Evolutionary conservation across 23 tunicate species (phyloP).

Genomic region (Botrylloides violaceus): DNA sequence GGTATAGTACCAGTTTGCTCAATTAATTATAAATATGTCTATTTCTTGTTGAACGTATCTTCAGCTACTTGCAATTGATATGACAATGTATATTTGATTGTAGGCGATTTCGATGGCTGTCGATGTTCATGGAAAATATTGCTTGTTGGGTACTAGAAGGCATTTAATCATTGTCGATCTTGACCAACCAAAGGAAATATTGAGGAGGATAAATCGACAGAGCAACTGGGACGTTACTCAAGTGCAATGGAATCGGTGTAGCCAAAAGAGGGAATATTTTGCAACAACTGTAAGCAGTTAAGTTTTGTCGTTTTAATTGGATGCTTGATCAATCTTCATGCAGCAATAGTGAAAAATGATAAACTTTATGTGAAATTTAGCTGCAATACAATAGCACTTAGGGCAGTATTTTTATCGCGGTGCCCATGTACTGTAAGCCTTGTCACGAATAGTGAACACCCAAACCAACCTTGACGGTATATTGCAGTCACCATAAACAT

Average conservation of each 20-base stretch:
- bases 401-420: too few relatives aligned
- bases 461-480: too few relatives aligned
- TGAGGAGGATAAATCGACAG: slow-evolving; percentile 24
- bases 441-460: too few relatives aligned
- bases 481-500: too few relatives aligned
- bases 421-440: too few relatives aligned
- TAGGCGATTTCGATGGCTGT: slow-evolving; percentile 81
- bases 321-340: background rate
- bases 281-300: slow-evolving; percentile 60
- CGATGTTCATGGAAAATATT: slow-evolving; percentile 39
- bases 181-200: slow-evolving; percentile 47
- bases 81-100: too few relatives aligned
- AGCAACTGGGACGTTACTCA: slow-evolving; percentile 80
- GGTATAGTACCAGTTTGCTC: too few relatives aligned
- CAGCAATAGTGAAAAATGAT: background rate
- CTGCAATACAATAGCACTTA: too few relatives aligned
- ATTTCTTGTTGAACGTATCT: background rate
- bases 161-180: slow-evolving; percentile 61
- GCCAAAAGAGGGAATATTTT: slow-evolving; percentile 40
- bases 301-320: background rate
- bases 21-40: background rate
- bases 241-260: slow-evolving; percentile 65
- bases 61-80: too few relatives aligned
- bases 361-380: background rate
- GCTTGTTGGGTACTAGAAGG: slow-evolving; percentile 55